phyloP scores from a whole-genome alignment of 2,888 invertebrate genomes.

The Acrobasis repandana region DNA sequence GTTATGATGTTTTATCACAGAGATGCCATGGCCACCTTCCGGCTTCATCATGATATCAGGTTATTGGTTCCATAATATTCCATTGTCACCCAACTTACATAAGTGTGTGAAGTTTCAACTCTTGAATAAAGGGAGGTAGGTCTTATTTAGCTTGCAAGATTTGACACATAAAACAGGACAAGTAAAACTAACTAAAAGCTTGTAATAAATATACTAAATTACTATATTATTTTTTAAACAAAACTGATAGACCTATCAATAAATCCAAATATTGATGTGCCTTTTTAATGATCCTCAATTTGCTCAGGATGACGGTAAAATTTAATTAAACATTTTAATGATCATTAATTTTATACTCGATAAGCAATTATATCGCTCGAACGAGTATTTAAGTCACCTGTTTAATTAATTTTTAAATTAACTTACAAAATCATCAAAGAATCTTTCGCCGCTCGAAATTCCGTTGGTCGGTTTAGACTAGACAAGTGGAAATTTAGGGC shows the following conservation, averaged over 20 bases:
- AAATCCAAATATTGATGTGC: neutral
- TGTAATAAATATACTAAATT: no score
- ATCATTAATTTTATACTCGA: slow-evolving; percentile 52
- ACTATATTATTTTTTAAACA: no score
- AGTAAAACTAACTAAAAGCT: no score
- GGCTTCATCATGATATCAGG: no score
- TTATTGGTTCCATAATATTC: no score
- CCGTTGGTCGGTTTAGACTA: neutral
- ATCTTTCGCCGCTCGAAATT: neutral
- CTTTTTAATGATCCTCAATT: slow-evolving; percentile 21
- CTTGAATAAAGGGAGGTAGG: no score
- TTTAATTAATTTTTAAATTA: slow-evolving; percentile 18
- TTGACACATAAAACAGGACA: no score
- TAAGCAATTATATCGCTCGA: slow-evolving; percentile 52
- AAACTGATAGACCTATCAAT: neutral
- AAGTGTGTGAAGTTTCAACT: no score
- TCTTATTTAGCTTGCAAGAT: no score
- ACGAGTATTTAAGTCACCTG: slow-evolving; percentile 35
- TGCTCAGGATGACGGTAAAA: slow-evolving; percentile 34
- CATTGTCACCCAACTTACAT: no score
- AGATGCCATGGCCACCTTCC: no score
- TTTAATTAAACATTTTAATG: slow-evolving; percentile 45
- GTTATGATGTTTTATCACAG: no score
- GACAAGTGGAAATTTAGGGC: neutral
- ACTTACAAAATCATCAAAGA: slow-evolving; percentile 31